Percentiles rank a stretch among this genome's conserved stretches.
These are phyloP conservation scores for Pristiophorus japonicus DNA, from an alignment of 2,113 vertebrate genomes.

Conservation along the genomic window DNA sequence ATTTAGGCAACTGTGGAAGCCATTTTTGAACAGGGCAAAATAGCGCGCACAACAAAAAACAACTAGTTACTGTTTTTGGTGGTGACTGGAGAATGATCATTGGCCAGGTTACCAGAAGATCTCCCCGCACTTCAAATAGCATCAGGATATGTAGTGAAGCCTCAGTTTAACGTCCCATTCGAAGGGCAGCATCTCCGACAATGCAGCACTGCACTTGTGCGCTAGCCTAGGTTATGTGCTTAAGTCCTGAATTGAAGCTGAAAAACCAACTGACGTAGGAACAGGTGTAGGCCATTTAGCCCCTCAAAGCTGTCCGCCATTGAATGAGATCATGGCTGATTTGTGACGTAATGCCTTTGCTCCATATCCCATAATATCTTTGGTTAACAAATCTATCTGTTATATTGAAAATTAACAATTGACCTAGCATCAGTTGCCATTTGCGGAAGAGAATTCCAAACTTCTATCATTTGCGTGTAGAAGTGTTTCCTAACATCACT, in stretches of 20 bases:
- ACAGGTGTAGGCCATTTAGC: too few relatives aligned
- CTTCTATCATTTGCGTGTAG: too few relatives aligned
- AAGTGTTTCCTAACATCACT: too few relatives aligned
- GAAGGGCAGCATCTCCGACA: neutral
- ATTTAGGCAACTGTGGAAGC: neutral
- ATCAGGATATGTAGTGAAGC: neutral
- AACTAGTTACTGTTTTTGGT: neutral
- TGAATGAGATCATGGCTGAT: too few relatives aligned
- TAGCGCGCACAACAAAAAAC: neutral
- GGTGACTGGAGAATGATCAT: neutral
- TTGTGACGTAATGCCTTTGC: too few relatives aligned
- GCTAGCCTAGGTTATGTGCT: neutral
- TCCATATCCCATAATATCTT: too few relatives aligned
- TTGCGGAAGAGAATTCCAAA: too few relatives aligned
- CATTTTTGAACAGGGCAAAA: neutral
- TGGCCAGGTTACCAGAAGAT: neutral
- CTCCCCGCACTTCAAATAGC: neutral
- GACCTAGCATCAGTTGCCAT: too few relatives aligned
- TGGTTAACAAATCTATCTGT: too few relatives aligned
- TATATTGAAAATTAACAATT: too few relatives aligned
- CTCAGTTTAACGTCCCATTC: neutral
- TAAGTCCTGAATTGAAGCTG: neutral
- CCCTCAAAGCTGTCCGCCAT: too few relatives aligned
- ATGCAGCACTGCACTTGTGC: neutral
- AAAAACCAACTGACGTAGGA: neutral